phyloP scores from a whole-genome alignment of 2,888 invertebrate species.

The Epistrophe grossulariae region DNA sequence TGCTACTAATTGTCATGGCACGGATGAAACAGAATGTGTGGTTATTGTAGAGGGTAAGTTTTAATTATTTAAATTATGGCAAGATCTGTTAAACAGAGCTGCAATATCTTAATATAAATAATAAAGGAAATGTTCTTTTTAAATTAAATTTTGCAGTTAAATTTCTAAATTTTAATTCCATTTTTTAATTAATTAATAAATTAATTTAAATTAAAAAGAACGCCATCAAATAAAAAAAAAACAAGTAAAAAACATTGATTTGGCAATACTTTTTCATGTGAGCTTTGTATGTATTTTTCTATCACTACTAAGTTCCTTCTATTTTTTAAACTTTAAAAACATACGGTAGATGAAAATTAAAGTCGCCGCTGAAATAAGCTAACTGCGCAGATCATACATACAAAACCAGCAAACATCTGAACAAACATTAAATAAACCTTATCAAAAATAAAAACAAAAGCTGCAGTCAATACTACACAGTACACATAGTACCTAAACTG shows the following conservation, averaged over 20 bases:
- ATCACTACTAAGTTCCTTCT: slow-evolving; percentile 19
- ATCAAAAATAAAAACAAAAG: slow-evolving; percentile 2
- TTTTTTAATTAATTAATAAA: not conserved
- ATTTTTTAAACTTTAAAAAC: not conserved
- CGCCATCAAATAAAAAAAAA: not conserved
- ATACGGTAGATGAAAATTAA: not conserved
- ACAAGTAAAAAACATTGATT: slow-evolving; percentile 16
- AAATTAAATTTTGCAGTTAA: not conserved
- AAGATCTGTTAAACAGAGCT: not conserved
- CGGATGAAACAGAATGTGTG: slow-evolving; percentile 97
- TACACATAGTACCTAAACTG: slow-evolving; percentile 38
- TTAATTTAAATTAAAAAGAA: slow-evolving; percentile 12
- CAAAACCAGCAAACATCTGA: not conserved
- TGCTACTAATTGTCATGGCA: slow-evolving; percentile 96
- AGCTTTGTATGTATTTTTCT: slow-evolving; percentile 55
- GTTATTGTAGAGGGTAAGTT: slow-evolving; percentile 96
- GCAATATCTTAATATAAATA: not conserved
- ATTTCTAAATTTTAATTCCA: not conserved
- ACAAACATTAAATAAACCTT: slow-evolving; percentile 20
- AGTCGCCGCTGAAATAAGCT: slow-evolving; percentile 26
- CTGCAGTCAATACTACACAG: slow-evolving; percentile 31
- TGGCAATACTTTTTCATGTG: slow-evolving; percentile 51
- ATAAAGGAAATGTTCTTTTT: not conserved
- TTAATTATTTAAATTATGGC: not conserved
- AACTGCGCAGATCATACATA: slow-evolving; percentile 25